Evolutionary conservation across 2,888 invertebrate species (phyloP).

Genomic region (Corbicula japonica): DNA sequence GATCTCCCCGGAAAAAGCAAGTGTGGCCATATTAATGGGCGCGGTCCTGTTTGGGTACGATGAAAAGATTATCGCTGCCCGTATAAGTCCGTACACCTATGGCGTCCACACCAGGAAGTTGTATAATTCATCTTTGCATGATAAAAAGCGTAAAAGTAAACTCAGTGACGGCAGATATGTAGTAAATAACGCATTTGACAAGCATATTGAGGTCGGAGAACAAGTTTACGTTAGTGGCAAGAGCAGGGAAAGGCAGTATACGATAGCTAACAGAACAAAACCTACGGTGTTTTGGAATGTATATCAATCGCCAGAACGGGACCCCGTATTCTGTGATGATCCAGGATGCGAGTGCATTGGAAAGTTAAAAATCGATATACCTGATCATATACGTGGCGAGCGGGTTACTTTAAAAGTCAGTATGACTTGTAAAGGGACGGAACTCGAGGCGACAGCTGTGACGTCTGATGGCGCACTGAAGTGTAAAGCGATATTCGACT

Average conservation of each 20-base stretch:
- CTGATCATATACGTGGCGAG: constrained; percentile 2
- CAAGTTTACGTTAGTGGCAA: constrained; percentile 38
- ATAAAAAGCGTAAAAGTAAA: background rate
- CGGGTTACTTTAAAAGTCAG: constrained; percentile 30
- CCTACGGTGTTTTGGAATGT: constrained; percentile 55
- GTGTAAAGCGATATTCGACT: too few relatives aligned
- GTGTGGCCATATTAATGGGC: constrained; percentile 56
- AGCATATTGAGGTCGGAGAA: constrained; percentile 47
- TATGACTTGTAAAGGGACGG: constrained; percentile 59
- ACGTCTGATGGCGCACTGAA: too few relatives aligned
- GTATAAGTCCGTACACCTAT: constrained; percentile 61
- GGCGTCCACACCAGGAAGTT: constrained; percentile 52
- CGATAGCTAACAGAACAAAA: constrained; percentile 33
- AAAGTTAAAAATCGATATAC: constrained; percentile 35
- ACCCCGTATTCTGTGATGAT: constrained; percentile 59
- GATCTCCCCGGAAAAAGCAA: constrained; percentile 48
- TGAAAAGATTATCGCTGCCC: constrained; percentile 47
- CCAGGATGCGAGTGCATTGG: constrained; percentile 40
- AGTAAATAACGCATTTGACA: constrained; percentile 54
- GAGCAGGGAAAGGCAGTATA: constrained; percentile 11
- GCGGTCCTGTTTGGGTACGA: constrained; percentile 61
- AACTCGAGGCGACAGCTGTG: constrained; percentile 52
- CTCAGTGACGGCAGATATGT: constrained; percentile 32
- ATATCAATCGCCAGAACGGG: constrained; percentile 33
- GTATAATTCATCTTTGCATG: constrained; percentile 34